Base-by-base conservation (phyloP, 2,888 invertebrate species). In the Crioceris asparagi region DNA sequence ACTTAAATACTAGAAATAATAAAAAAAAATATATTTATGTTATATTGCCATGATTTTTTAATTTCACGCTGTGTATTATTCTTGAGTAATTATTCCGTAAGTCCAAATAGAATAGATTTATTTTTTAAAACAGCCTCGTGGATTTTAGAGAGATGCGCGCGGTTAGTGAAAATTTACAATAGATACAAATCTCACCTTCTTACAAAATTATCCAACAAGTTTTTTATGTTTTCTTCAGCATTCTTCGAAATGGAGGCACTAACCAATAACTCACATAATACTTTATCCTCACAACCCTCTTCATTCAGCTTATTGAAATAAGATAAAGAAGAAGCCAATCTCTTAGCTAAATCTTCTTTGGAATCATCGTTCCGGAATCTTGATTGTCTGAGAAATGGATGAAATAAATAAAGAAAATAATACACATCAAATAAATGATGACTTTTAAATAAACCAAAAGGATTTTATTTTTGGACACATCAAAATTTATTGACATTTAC, bases 221-320 rank as follows among this genome's bases (percentile, higher is more conserved):
- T 60, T 32, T 57, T 47, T 3, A 60, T 52, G 29, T 62, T 53
- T 15, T 52, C 45, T 36, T 58, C 56, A 1, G 57, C 56, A 42
- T 59, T 56, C 39, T 53, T 47, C 32, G 57, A 55, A 8, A 51
- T 40, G 26, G 52, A 54, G 1, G 60, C 57, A 30, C 52, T 54
- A 2, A 61, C 45, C 18, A 61, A 41, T 8, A 62, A 38, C 35
- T 61, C 61, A 36, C 62, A 62, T 10, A 62, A 49, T 3, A 61
- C 54, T 32, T 56, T 49, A 31, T 59, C 55, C 45, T 61, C 60
- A 29, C 62, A 62, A 14, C 51, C 55, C 15, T 47, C 50, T 17
- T 43, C 50, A 29, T 53, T 49, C 12, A 56, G 38, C 26, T 54
- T 49, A 8, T 52, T 44, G 31, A 55, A 52, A 35, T 51, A 48